A percentile compares a stretch with the other conserved stretches of the same genome.
Conservation (phyloP, 2,113 vertebrate species). For the Oreochromis tanganicae region DNA sequence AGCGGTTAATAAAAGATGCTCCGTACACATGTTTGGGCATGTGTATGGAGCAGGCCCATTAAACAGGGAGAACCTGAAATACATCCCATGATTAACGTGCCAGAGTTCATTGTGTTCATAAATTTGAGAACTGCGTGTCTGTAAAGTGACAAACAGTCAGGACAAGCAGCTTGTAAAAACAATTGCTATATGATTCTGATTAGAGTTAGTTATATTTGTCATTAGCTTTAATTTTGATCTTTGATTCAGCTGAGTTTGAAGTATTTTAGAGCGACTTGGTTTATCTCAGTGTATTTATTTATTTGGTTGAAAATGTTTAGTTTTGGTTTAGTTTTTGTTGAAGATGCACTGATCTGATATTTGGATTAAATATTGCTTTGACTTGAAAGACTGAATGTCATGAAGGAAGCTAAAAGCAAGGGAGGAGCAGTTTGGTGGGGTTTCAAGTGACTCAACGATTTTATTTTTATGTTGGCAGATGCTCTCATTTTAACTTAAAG, state of each 20-base stretch:
- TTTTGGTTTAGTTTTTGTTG: background rate
- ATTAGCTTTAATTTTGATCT: background rate
- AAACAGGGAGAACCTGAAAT: constrained; percentile 57
- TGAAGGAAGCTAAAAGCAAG: background rate
- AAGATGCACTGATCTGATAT: background rate
- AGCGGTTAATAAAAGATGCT: background rate
- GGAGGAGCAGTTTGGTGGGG: background rate
- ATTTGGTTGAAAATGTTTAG: background rate
- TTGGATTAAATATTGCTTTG: background rate
- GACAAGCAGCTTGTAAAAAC: background rate
- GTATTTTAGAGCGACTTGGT: background rate
- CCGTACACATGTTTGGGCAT: background rate
- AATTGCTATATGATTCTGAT: background rate
- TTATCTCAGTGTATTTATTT: background rate
- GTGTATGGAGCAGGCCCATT: background rate
- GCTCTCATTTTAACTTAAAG: background rate
- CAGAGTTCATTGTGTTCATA: background rate
- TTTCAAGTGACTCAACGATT: background rate
- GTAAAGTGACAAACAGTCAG: background rate
- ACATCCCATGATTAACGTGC: background rate
- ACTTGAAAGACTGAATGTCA: background rate
- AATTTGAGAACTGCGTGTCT: background rate
- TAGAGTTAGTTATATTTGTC: background rate
- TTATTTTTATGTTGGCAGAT: background rate
- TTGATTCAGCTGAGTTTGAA: background rate